Evolutionary conservation across 2,113 vertebrate species (phyloP).

Genomic region (Trichomycterus rosablanca): DNA sequence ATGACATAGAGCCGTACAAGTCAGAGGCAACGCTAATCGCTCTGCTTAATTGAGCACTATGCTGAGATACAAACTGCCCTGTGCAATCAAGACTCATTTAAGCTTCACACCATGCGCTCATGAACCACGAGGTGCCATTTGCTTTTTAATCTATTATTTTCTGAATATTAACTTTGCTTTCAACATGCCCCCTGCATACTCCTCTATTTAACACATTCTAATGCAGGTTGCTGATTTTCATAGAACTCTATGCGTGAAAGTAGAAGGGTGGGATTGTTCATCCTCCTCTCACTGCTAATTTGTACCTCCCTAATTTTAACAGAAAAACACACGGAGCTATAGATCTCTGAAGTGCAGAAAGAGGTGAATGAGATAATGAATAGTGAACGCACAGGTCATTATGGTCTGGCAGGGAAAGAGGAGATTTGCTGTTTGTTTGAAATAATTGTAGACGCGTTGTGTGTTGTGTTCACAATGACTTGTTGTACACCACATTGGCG

Average conservation of each 20-base stretch:
- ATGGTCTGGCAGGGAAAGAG: no score
- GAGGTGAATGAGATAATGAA: neutral
- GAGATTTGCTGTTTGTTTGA: no score
- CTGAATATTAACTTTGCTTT: conserved; percentile 43
- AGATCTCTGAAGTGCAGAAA: neutral
- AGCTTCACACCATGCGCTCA: conserved; percentile 43
- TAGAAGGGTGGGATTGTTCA: conserved; percentile 27
- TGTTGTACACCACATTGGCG: no score
- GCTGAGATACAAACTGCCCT: conserved; percentile 46
- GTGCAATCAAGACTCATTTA: conserved; percentile 51
- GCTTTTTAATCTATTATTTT: conserved; percentile 44
- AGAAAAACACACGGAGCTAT: neutral
- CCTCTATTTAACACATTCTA: conserved; percentile 31
- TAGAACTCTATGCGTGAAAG: conserved; percentile 26
- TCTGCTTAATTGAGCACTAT: conserved; percentile 48
- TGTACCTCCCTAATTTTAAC: conserved; percentile 29
- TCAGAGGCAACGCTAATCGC: conserved; percentile 46
- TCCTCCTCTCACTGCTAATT: neutral
- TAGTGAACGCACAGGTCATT: neutral
- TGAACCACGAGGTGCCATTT: conserved; percentile 45
- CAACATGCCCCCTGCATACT: conserved; percentile 36
- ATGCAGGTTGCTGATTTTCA: conserved; percentile 36
- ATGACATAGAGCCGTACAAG: conserved; percentile 40
- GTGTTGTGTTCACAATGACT: no score
- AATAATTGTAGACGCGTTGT: no score